Evolutionary conservation across 2,888 invertebrate genomes (phyloP), one percentile per base, ranked within the genome.

Genomic region (Tipula lateralis): DNA sequence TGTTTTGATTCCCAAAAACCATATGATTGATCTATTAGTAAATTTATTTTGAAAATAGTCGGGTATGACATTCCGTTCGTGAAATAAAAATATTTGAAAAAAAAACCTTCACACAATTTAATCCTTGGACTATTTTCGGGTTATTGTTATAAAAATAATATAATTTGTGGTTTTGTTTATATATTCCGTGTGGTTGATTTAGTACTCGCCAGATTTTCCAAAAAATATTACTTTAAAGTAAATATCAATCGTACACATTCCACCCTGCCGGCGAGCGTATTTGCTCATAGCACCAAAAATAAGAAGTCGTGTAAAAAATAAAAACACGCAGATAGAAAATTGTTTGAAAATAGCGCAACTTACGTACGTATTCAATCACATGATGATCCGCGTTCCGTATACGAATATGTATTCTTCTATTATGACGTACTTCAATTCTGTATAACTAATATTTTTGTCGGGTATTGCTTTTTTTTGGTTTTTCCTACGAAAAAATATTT

Each of bases 311-410:
- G 4, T 50, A 50, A n/a, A 44, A 50, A 16, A 50, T 16, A 12
- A 36, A 2, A 36, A 32, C 32, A 3, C 13, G 39, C 16, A 50
- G 16, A 50, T 16, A 50, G 7, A 66, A 66, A 2, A 9, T 66
- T 66, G 7, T 66, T 66, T 66, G 3, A 3, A 66, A 66, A 66
- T 66, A 66, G 1, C 66, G 24, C 66, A 66, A 66, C 12, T 66
- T 66, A 66, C 66, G 66, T 66, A 66, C 66, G 66, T 66, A 66
- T 66, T 66, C 24, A 66, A 66, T 66, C 66, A 66, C 66, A 66
- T 66, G 66, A 66, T 66, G 66, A 24, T 66, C 24, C 19, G 66
- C 66, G 66, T 66, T 66, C 66, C 66, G 66, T 66, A n/a, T n/a
- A n/a, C n/a, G n/a, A n/a, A n/a, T n/a, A n/a, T n/a, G 2, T 66